A percentile compares a stretch with the other conserved stretches of the same genome.
Evolutionary conservation across 2,113 vertebrate species (phyloP).

Genomic region (Sphyrna mokarran): DNA sequence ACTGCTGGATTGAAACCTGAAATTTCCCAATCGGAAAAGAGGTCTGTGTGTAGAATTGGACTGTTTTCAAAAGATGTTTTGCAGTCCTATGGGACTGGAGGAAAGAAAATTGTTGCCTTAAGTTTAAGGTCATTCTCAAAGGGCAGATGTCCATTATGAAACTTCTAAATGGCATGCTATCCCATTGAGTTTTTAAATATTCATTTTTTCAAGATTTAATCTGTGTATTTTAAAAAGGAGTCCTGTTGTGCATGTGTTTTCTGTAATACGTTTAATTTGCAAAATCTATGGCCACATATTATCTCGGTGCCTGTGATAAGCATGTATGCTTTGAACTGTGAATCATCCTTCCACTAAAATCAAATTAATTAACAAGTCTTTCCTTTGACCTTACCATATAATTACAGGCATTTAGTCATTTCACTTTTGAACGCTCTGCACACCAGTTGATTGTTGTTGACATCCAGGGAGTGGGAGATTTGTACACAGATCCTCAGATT

Average conservation of each 20-base stretch:
- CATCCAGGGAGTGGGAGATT: conserved; percentile 94
- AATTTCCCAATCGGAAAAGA: background rate
- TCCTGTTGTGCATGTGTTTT: background rate
- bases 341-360: background rate
- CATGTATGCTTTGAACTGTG: background rate
- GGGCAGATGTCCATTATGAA: background rate
- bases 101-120: background rate
- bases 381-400: background rate
- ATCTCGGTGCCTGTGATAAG: background rate
- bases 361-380: background rate
- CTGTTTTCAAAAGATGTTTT: background rate
- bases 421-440: conserved; percentile 89
- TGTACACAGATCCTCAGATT: conserved; percentile 97
- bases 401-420: conserved; percentile 88
- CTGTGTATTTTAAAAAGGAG: background rate
- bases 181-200: background rate
- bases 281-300: background rate
- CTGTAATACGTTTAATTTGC: background rate
- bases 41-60: background rate
- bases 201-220: background rate
- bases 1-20: background rate
- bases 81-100: background rate
- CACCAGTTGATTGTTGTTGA: conserved; percentile 96
- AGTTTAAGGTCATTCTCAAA: background rate
- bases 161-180: background rate